Base-by-base conservation (phyloP, 2,888 invertebrate species). In the Cerceris ruficornis region DNA sequence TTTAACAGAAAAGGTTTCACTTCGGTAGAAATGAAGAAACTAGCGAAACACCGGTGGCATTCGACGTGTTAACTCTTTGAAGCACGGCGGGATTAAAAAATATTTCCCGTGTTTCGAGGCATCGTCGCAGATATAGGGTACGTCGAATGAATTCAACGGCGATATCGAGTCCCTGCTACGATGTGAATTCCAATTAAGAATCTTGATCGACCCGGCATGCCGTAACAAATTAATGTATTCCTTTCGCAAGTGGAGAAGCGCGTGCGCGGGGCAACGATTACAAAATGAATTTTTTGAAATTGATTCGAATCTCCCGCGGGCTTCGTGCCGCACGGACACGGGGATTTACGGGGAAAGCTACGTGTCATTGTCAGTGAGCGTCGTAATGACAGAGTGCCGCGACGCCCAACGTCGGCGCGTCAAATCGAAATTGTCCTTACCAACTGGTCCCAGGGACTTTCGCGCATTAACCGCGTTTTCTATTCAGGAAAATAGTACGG, bases 311-410 rank as follows among this genome's bases (percentile, higher is more conserved):
- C 5, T 42, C 28, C 9, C 14, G 28, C 52, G 50, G 55, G 59
- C 41, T 62, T 9, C 5, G 7, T 6, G 11, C 54, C 60, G 50
- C 41, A 14, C 41, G 41, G 55, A 49, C 54, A 60, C 52, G 13
- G 67, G 13, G 67, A 59, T 73, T 49, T 58, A 57, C 52, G 76
- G 83, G 74, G 86, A 88, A 88, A 88, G 83, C 74, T 64, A 71
- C 75, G 69, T 76, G 80, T 81, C 70, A 77, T 81, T 83, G 86
- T 83, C 82, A 79, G 74, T 54, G 69, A 68, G 59, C 79, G 68
- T 14, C 54, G 81, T 90, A 89, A 90, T 88, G 87, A 90, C 82
- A 89, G 84, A 88, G 89, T 87, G 86, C 84, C 74, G 65, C 72
- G 75, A 69, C 70, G 70, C 79, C 74, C 73, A 78, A 77, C 79